phyloP scores from a whole-genome alignment of 2,888 invertebrate species.

The Bombyx huttoni region DNA sequence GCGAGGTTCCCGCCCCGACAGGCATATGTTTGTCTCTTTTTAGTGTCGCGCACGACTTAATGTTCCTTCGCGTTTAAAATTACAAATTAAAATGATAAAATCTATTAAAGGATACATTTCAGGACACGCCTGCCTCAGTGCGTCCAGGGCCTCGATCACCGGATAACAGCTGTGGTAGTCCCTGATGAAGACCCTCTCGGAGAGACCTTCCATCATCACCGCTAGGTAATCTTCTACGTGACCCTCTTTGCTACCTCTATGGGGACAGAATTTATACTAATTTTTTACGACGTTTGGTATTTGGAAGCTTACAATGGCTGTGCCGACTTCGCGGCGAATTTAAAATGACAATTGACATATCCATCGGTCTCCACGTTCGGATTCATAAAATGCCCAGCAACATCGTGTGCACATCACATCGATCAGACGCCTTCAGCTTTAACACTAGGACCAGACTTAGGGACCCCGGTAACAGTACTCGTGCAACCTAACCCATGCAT shows the following conservation, averaged over 20 bases:
- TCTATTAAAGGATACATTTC: slow-evolving; percentile 76
- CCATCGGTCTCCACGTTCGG: too few species aligned
- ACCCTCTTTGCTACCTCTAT: slow-evolving; percentile 37
- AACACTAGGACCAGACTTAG: too few species aligned
- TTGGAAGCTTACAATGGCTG: too few species aligned
- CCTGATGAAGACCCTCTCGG: slow-evolving; percentile 71
- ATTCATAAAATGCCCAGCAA: too few species aligned
- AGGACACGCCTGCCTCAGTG: slow-evolving; percentile 73
- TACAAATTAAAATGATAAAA: background rate
- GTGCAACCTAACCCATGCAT: too few species aligned
- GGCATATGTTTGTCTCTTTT: too few species aligned
- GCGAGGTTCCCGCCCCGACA: too few species aligned
- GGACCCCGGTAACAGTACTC: too few species aligned
- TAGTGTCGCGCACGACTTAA: too few species aligned
- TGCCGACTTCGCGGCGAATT: background rate
- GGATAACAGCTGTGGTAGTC: slow-evolving; percentile 80
- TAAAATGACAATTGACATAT: background rate
- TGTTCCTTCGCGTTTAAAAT: background rate
- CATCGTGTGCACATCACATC: too few species aligned
- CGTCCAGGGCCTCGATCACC: slow-evolving; percentile 77
- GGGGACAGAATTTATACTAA: slow-evolving; percentile 1
- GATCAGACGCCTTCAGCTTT: too few species aligned
- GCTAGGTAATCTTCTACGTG: slow-evolving; percentile 50
- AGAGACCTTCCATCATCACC: slow-evolving; percentile 54
- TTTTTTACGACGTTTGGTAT: too few species aligned